Percentiles rank a stretch among this genome's conserved stretches.
Evolutionary conservation across 2,113 vertebrate genomes (phyloP).

Genomic region (Microtus montanus): DNA sequence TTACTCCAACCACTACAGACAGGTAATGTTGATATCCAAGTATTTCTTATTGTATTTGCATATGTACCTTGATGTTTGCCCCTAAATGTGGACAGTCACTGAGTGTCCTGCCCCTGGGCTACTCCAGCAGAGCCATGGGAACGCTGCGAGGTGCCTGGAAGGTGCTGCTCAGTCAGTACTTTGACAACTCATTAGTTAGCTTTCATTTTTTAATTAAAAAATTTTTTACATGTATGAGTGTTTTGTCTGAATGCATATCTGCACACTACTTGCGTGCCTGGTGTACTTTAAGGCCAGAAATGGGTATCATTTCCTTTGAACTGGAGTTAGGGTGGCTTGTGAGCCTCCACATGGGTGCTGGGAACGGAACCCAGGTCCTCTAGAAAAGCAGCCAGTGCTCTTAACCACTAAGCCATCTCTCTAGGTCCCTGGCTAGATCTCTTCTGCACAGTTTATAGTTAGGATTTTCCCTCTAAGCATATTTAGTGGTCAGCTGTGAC

Average conservation of each 20-base stretch:
- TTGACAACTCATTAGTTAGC: neutral
- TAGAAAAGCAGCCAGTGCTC: neutral
- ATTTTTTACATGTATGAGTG: neutral
- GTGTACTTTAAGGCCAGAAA: neutral
- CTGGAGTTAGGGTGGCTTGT: neutral
- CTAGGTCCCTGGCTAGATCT: neutral
- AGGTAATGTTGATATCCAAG: constrained; percentile 85
- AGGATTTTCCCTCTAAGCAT: constrained; percentile 8
- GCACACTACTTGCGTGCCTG: neutral
- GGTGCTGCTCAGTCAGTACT: neutral
- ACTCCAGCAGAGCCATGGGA: neutral
- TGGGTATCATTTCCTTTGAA: neutral
- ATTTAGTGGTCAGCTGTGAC: neutral
- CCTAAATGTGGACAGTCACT: constrained; percentile 7
- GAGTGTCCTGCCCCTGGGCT: neutral
- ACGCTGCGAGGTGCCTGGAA: neutral
- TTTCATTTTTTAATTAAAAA: neutral
- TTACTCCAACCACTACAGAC: constrained; percentile 93
- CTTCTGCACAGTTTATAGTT: neutral
- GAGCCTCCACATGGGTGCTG: neutral
- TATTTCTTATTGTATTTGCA: constrained; percentile 47
- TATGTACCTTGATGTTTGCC: neutral
- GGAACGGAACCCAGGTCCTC: neutral
- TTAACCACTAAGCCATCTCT: neutral
- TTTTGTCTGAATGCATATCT: neutral